Evolutionary conservation across 1,140 invertebrate species (phyloP).

Genomic region (Lamellibrachia luymesi): DNA sequence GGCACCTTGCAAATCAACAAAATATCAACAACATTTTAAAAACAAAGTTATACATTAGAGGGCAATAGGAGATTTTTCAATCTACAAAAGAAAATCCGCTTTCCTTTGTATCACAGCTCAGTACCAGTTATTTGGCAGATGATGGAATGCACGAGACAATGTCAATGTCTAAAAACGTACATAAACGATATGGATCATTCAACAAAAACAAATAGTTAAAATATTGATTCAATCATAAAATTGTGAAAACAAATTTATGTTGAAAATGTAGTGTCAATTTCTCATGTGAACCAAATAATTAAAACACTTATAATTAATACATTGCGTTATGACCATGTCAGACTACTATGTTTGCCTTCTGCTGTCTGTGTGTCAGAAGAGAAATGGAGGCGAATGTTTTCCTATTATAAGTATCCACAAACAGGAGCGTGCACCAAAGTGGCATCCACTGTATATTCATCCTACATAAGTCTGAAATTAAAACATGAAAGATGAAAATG

Average conservation of each 20-base stretch:
- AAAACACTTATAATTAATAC: neutral
- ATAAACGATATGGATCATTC: neutral
- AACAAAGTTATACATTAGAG: neutral
- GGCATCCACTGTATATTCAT: neutral
- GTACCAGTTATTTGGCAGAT: too few relatives aligned
- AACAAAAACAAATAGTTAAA: neutral
- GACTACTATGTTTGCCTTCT: neutral
- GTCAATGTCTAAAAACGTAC: neutral
- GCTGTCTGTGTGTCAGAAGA: neutral
- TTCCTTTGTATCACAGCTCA: neutral
- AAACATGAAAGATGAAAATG: neutral
- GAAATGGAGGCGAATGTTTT: neutral
- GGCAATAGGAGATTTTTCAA: neutral
- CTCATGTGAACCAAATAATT: neutral
- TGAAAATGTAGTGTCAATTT: neutral
- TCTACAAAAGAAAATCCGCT: too few relatives aligned
- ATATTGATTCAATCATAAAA: neutral
- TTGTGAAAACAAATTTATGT: neutral
- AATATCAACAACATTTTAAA: neutral
- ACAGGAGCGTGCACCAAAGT: neutral
- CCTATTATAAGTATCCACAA: neutral
- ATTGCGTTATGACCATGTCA: neutral
- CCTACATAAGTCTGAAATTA: neutral
- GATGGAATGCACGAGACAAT: too few relatives aligned
- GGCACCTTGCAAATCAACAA: neutral